Percentiles rank a stretch among this genome's conserved stretches.
Evolutionary conservation across 2,888 invertebrate species (phyloP).

Genomic region (Lasioglossum marginatum): DNA sequence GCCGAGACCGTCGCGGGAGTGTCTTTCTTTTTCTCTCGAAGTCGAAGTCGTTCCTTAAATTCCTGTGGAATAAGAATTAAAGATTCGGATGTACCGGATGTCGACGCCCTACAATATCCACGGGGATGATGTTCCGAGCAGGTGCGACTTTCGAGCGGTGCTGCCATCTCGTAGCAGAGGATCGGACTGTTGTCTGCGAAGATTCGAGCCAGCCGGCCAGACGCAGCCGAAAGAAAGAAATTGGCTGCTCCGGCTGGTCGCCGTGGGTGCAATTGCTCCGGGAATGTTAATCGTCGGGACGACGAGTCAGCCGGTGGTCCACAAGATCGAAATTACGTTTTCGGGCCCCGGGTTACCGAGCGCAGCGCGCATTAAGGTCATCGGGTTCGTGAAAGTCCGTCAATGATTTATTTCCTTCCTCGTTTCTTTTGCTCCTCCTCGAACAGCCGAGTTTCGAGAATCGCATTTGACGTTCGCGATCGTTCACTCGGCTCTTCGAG

Average conservation of each 20-base stretch:
- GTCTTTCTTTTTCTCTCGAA: neutral
- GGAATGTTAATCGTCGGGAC: constrained; percentile 80
- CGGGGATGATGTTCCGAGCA: constrained; percentile 48
- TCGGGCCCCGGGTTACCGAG: constrained; percentile 57
- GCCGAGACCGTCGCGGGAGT: neutral
- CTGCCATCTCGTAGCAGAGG: constrained; percentile 67
- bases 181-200: constrained; percentile 16
- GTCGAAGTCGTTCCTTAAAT: neutral
- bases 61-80: neutral
- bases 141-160: constrained; percentile 65
- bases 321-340: constrained; percentile 75
- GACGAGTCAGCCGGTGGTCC: constrained; percentile 79
- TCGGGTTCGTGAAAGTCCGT: constrained; percentile 54
- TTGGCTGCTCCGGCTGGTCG: constrained; percentile 72
- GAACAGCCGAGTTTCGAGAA: neutral
- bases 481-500: neutral
- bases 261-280: constrained; percentile 81
- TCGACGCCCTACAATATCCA: constrained; percentile 57
- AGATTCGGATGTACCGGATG: neutral
- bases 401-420: constrained; percentile 39
- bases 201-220: constrained; percentile 1
- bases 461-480: neutral
- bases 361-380: constrained; percentile 63
- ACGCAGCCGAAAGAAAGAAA: constrained; percentile 70
- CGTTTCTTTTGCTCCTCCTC: constrained; percentile 5